These are phyloP conservation scores for Melinopterus prodromus DNA, from an alignment of 2,888 invertebrate species.

Conservation along the genomic window DNA sequence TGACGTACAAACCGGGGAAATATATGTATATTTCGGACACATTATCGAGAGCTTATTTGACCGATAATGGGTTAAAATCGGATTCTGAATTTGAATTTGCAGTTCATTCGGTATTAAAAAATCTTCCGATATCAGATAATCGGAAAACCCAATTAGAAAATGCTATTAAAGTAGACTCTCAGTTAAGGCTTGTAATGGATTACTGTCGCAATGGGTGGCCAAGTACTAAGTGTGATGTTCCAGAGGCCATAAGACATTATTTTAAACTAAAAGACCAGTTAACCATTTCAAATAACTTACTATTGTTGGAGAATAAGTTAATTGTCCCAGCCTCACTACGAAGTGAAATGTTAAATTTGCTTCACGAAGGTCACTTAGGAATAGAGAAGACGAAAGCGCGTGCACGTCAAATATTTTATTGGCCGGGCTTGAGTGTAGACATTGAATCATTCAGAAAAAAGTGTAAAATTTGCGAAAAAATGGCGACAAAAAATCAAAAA, in stretches of 20 bases:
- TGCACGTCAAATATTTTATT: constrained; percentile 44
- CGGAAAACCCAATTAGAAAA: neutral
- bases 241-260: constrained; percentile 31
- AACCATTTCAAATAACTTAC: neutral
- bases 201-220: constrained; percentile 40
- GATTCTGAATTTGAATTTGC: constrained; percentile 13
- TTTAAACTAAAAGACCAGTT: constrained; percentile 40
- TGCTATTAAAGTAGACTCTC: constrained; percentile 34
- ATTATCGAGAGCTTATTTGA: constrained; percentile 26
- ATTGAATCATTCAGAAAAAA: constrained; percentile 39
- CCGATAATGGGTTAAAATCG: constrained; percentile 17
- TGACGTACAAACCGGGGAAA: constrained; percentile 46
- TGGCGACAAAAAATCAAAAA: constrained; percentile 18
- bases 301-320: constrained; percentile 30
- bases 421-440: constrained; percentile 40
- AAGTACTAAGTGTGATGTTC: constrained; percentile 29
- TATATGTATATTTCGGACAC: constrained; percentile 25
- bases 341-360: constrained; percentile 37
- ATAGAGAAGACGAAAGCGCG: constrained; percentile 44
- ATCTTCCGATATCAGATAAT: constrained; percentile 18
- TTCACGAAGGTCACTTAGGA: constrained; percentile 44
- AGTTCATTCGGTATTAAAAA: constrained; percentile 5
- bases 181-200: constrained; percentile 35
- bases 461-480: constrained; percentile 25
- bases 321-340: constrained; percentile 35